Percentiles rank a stretch among this genome's conserved stretches.
Conservation (phyloP, 1,140 invertebrate genomes). For the Lineus longissimus region DNA sequence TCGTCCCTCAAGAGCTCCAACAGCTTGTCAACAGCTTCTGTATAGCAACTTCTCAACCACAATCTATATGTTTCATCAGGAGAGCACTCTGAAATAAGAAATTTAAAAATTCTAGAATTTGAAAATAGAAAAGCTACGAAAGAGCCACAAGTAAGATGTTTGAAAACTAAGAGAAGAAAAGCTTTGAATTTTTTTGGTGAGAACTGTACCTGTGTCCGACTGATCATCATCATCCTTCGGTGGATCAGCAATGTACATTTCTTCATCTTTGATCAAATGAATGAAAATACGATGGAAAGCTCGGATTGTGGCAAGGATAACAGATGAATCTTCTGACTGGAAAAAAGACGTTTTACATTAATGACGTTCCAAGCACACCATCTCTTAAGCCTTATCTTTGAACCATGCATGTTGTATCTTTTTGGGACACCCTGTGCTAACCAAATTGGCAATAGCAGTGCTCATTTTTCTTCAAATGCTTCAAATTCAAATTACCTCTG, state of each 20-base stretch:
- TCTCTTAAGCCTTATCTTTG: slow-evolving; percentile 2
- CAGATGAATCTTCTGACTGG: slow-evolving; percentile 29
- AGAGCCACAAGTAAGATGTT: too few relatives aligned
- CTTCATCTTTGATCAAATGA: slow-evolving; percentile 28
- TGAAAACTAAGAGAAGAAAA: too few relatives aligned
- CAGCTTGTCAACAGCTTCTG: slow-evolving; percentile 20
- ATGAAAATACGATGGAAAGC: slow-evolving; percentile 36
- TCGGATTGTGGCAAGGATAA: slow-evolving; percentile 27
- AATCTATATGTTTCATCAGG: slow-evolving; percentile 26
- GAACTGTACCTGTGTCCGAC: neutral
- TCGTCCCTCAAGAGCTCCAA: slow-evolving; percentile 19
- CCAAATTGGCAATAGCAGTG: too few relatives aligned
- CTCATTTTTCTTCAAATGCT: too few relatives aligned
- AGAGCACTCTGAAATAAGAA: neutral
- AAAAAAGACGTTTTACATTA: slow-evolving; percentile 17
- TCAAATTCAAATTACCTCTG: too few relatives aligned
- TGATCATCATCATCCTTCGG: slow-evolving; percentile 11
- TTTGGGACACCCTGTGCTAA: neutral
- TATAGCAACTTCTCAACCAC: slow-evolving; percentile 33
- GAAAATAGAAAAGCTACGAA: too few relatives aligned
- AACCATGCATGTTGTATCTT: neutral
- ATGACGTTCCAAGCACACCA: too few relatives aligned
- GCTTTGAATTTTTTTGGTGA: neutral
- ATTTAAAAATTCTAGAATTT: too few relatives aligned
- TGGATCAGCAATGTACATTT: slow-evolving; percentile 24